Evolutionary conservation across 2,113 vertebrate species (phyloP), one percentile per base, ranked within the genome.

Genomic region (Dromaius novaehollandiae): DNA sequence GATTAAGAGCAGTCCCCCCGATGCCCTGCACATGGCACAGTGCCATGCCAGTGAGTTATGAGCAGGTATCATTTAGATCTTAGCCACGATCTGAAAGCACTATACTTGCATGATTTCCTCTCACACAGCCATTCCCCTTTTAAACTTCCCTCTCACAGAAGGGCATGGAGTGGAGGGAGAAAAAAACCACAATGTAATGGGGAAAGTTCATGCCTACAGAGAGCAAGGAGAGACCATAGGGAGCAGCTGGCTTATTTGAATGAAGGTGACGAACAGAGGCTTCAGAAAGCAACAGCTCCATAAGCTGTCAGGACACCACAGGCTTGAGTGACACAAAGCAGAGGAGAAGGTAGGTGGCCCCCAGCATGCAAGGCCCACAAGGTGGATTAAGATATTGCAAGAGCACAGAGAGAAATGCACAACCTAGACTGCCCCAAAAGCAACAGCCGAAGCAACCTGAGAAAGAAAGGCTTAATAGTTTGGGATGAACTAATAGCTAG

Each of bases 341-440:
- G 32, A 70, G 40, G 32, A 86, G 44, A n/a, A 88, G 36, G 16
- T 44, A 13, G 58, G 44, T 30, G 86, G 46, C 26, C 55, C 40
- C 38, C 61, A 46, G 4, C 18, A 92, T 0, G 0, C 32, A 15
- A 5, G 11, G 21, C 19, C 74, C 12, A 3, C 0, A 61, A 3
- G 70, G 55, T 26, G 90, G 42, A 50, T 12, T 22, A 25, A 87
- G 21, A 55, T 1, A 78, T 12, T 73, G 60, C 7, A 92, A 48
- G 24, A 86, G 5, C 24, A 81, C 34, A 25, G n/a, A 89, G 17
- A 80, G 26, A 14, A 76, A 73, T 7, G 34, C 44, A 86, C 7
- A 88, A 44, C 19, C 56, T 30, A 0, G 1, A 63, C 50, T 91
- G 55, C 21, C 55, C 32, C 60, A 76, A 84, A 89, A 96, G 61